Conservation (phyloP, 2,888 invertebrate genomes). For the Apamea epomidion region DNA sequence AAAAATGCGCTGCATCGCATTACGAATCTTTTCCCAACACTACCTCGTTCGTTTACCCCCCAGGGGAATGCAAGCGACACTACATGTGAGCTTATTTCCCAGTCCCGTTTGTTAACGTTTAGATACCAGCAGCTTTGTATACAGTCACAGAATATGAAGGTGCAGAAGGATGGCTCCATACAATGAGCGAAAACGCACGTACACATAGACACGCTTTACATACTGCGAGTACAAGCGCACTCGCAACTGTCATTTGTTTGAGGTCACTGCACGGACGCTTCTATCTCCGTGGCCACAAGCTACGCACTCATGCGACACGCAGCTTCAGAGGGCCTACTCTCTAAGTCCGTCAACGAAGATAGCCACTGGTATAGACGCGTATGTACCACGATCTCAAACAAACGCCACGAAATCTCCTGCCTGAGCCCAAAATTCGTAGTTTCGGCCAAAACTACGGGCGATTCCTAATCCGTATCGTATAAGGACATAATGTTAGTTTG, state of each 20-base stretch:
- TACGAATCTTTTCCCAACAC: constrained; percentile 43
- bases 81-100: constrained; percentile 68
- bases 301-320: neutral
- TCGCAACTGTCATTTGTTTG: neutral
- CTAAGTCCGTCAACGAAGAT: neutral
- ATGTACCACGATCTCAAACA: neutral
- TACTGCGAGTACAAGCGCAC: neutral
- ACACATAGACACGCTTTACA: neutral
- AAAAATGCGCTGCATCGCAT: constrained; percentile 19
- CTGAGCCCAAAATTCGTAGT: no score
- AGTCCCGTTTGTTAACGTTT: constrained; percentile 65
- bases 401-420: neutral
- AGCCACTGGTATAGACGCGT: no score
- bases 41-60: constrained; percentile 38
- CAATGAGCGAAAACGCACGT: fast-evolving
- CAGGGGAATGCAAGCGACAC: constrained; percentile 50
- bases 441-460: no score
- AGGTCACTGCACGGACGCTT: neutral
- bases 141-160: constrained; percentile 5
- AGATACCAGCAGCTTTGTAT: constrained; percentile 61
- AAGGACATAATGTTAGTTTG: neutral
- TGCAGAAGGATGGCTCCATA: neutral
- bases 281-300: neutral
- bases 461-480: no score
- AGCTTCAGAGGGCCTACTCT: neutral